Evolutionary conservation across 2,888 invertebrate genomes (phyloP).

Genomic region (Erebia epiphron): DNA sequence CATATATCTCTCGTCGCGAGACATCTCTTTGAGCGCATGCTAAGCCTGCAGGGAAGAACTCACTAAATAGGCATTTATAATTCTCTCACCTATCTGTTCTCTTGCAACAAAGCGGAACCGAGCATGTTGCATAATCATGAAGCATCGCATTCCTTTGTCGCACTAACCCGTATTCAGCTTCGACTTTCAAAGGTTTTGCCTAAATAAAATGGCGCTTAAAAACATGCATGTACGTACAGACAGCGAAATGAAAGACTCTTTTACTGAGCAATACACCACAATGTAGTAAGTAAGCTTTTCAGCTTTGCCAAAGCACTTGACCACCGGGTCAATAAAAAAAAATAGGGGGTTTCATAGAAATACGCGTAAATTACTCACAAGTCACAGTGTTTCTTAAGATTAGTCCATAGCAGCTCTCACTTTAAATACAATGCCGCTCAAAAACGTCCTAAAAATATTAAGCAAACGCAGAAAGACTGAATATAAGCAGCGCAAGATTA

Average conservation of each 20-base stretch:
- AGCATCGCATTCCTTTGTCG: constrained; percentile 9
- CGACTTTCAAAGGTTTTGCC: constrained; percentile 15
- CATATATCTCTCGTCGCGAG: too few species aligned
- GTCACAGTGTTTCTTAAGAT: too few species aligned
- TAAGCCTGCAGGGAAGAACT: too few species aligned
- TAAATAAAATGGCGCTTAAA: constrained; percentile 29
- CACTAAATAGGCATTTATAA: constrained; percentile 2
- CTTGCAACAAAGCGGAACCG: constrained; percentile 1
- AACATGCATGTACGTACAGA: constrained; percentile 23
- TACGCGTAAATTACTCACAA: too few species aligned
- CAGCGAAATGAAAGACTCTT: constrained; percentile 21
- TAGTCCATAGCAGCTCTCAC: too few species aligned
- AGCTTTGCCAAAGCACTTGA: background rate
- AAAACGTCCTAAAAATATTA: too few species aligned
- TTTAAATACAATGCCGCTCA: too few species aligned
- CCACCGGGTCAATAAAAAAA: background rate
- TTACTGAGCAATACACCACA: background rate
- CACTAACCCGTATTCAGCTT: constrained; percentile 3
- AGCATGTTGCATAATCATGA: constrained; percentile 7
- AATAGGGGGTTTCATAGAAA: too few species aligned
- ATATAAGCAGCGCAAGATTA: too few species aligned
- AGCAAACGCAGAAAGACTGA: too few species aligned
- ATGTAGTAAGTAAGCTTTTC: background rate
- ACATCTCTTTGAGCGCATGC: too few species aligned
- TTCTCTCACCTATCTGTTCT: constrained; percentile 2